These are phyloP conservation scores for human (Homo sapiens) DNA, from an alignment of 2,113 vertebrate genomes.

Conservation along the genomic window DNA sequence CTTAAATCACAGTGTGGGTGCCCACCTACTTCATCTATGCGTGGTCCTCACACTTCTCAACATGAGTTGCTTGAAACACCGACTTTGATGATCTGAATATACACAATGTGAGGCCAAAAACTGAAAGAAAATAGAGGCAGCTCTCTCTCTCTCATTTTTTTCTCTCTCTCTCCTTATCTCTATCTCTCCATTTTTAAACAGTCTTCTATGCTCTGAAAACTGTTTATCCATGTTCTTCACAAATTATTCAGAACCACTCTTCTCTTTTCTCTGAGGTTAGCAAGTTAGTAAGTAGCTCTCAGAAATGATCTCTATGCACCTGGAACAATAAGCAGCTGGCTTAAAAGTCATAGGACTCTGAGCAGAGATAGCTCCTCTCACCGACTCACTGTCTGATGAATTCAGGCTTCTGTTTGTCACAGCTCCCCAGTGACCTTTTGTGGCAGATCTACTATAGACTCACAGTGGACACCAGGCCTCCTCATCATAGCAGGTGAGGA, in stretches of 20 bases:
- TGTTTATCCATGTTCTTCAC: conserved; percentile 17
- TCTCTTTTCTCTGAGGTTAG: not conserved
- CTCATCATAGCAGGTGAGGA: not conserved
- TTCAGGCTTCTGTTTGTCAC: not conserved
- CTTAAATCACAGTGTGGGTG: not conserved
- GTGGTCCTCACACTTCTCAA: not conserved
- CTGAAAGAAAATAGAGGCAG: not conserved
- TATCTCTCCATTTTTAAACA: not conserved
- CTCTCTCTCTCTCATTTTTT: not conserved
- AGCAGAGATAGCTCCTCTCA: not conserved
- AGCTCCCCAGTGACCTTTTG: not conserved
- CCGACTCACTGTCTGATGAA: not conserved
- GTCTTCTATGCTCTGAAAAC: not conserved
- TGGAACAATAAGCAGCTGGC: not conserved
- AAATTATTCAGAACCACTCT: not conserved
- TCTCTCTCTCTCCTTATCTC: not conserved
- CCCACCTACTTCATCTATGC: not conserved
- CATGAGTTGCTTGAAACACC: not conserved
- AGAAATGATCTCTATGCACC: not conserved
- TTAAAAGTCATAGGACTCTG: not conserved
- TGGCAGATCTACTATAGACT: not conserved
- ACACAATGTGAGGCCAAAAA: not conserved
- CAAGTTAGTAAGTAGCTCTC: not conserved
- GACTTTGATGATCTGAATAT: not conserved
- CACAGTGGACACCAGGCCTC: not conserved